Percentiles rank a stretch among this genome's conserved stretches.
Conservation (phyloP, 2,797 vertebrate species). For the Astyanax mexicanus region DNA sequence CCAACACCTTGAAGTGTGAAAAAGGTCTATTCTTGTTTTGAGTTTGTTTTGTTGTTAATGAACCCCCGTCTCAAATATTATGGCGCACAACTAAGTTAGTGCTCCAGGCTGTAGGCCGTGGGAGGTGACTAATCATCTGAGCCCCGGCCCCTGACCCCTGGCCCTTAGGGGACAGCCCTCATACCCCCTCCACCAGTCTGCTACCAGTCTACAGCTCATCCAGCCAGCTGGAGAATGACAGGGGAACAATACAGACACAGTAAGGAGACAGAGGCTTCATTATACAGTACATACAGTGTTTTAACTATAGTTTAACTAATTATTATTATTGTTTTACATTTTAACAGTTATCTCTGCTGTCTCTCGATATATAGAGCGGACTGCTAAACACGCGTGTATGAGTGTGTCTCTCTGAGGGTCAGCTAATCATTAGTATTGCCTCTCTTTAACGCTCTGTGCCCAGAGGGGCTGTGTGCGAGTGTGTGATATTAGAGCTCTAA, state of each 20-base stretch:
- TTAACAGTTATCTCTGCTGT: background rate
- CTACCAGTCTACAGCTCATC: constrained; percentile 49
- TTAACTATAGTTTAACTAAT: too few species aligned
- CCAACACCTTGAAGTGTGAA: too few species aligned
- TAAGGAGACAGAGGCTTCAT: constrained; percentile 67
- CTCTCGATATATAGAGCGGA: background rate
- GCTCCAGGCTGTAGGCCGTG: constrained; percentile 60
- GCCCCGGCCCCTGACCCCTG: constrained; percentile 68
- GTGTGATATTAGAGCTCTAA: constrained; percentile 84
- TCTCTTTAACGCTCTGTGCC: constrained; percentile 35
- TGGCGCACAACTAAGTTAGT: too few species aligned
- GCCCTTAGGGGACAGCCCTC: constrained; percentile 62
- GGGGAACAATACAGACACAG: constrained; percentile 36
- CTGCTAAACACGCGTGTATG: background rate
- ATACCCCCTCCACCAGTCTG: too few species aligned
- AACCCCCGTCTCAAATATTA: too few species aligned
- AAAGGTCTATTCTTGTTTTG: too few species aligned
- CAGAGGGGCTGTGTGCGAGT: constrained; percentile 44
- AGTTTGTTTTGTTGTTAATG: too few species aligned
- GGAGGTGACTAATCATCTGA: constrained; percentile 85
- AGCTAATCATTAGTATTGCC: constrained; percentile 62
- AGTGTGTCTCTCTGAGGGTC: constrained; percentile 66
- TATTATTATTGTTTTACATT: constrained; percentile 8
- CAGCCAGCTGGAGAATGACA: constrained; percentile 82
- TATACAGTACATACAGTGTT: too few species aligned